Evolutionary conservation across 2,888 invertebrate species (phyloP).

Genomic region (Lasioglossum oenotherae): DNA sequence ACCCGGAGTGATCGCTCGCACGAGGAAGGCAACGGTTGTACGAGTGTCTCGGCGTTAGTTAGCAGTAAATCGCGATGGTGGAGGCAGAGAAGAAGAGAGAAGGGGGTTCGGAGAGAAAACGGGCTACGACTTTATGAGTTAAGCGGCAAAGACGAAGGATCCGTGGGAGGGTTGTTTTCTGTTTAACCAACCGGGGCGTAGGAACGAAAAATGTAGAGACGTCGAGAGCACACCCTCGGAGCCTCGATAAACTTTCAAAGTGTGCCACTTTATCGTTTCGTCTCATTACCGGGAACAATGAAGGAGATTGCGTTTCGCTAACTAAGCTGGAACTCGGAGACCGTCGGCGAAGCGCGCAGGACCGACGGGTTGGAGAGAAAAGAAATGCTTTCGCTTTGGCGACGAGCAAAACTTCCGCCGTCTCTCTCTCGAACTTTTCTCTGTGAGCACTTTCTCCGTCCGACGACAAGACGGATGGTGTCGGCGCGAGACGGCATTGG

Average conservation of each 20-base stretch:
- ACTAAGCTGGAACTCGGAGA: constrained; percentile 60
- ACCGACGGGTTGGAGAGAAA: not conserved
- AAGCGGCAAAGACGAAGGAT: constrained; percentile 10
- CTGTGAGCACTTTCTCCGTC: constrained; percentile 29
- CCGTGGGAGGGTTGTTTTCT: constrained; percentile 6
- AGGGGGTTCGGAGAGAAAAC: not conserved
- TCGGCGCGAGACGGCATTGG: constrained; percentile 44
- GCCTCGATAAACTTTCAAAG: constrained; percentile 76
- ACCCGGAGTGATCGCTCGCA: not conserved
- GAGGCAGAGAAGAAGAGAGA: not conserved
- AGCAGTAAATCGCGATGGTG: not conserved
- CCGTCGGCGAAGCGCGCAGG: not conserved
- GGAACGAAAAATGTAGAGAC: constrained; percentile 36
- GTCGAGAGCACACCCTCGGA: constrained; percentile 52
- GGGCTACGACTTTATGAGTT: not conserved
- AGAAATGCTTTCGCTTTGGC: constrained; percentile 27
- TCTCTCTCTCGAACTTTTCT: not conserved
- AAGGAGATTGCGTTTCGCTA: constrained; percentile 72
- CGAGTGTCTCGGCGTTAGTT: not conserved
- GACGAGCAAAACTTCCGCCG: constrained; percentile 2
- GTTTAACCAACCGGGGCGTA: constrained; percentile 9
- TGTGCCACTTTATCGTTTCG: constrained; percentile 76
- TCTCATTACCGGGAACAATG: constrained; percentile 77
- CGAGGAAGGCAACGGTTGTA: not conserved
- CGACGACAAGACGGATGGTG: constrained; percentile 64